A percentile compares a stretch with the other conserved stretches of the same genome.
These are phyloP conservation scores for Macrotis lagotis DNA, from an alignment of 2,113 vertebrate species.

Conservation along the genomic window DNA sequence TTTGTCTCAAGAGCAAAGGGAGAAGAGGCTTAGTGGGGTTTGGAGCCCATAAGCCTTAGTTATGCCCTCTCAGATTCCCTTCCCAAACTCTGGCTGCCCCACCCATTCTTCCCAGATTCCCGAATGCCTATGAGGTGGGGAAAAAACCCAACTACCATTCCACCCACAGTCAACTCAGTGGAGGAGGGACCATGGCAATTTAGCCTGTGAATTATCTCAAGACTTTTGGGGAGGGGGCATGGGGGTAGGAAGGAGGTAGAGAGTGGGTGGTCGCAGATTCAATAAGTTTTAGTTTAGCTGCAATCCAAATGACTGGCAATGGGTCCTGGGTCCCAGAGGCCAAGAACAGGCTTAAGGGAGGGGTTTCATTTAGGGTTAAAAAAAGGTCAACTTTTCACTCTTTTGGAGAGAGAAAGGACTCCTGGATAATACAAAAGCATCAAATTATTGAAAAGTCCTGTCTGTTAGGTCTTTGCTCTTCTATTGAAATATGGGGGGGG, in stretches of 20 bases:
- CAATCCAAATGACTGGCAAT: conserved; percentile 31
- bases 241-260: background rate
- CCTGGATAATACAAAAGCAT: conserved; percentile 74
- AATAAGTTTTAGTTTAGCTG: conserved; percentile 64
- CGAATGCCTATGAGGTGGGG: conserved; percentile 30
- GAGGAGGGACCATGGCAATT: background rate
- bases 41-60: conserved; percentile 53
- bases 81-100: conserved; percentile 15
- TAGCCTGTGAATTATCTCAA: background rate
- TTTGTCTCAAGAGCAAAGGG: background rate
- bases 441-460: conserved; percentile 71
- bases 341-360: conserved; percentile 64
- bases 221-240: background rate
- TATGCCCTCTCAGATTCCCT: conserved; percentile 18
- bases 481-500: conserved; percentile 66
- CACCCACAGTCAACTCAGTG: background rate
- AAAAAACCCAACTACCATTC: background rate
- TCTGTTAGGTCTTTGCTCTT: conserved; percentile 49
- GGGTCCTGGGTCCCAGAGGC: conserved; percentile 40
- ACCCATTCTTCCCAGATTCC: background rate
- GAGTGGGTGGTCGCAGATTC: conserved; percentile 30
- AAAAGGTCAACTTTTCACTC: conserved; percentile 76
- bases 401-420: conserved; percentile 70
- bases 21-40: conserved; percentile 43
- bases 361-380: conserved; percentile 71